These are phyloP conservation scores for Pholis gunnellus DNA, from an alignment of 2,113 vertebrate genomes.

Conservation along the genomic window DNA sequence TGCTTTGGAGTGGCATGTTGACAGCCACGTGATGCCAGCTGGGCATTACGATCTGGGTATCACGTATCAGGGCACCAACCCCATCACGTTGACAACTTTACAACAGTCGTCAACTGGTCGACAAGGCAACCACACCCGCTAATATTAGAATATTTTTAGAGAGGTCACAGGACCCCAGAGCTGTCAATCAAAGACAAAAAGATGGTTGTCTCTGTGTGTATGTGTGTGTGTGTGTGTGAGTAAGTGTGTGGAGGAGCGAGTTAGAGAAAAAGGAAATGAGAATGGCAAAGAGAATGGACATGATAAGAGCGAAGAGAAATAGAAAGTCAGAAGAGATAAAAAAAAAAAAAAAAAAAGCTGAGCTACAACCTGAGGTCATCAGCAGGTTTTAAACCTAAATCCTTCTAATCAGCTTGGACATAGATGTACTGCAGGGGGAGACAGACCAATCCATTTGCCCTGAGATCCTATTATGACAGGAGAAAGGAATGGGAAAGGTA, in stretches of 20 bases:
- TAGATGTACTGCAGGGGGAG: slow-evolving; percentile 35
- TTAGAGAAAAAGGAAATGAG: slow-evolving; percentile 3
- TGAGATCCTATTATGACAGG: slow-evolving; percentile 75
- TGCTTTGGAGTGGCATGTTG: slow-evolving; percentile 51
- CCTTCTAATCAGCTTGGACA: slow-evolving; percentile 70
- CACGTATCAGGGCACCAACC: slow-evolving; percentile 57
- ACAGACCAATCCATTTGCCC: slow-evolving; percentile 67
- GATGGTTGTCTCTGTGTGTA: not conserved
- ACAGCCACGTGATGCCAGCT: slow-evolving; percentile 60
- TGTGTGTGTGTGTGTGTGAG: not conserved
- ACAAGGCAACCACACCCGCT: slow-evolving; percentile 47
- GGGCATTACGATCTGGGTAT: slow-evolving; percentile 52
- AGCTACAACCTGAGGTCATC: slow-evolving; percentile 61
- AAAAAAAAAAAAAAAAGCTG: slow-evolving; percentile 20
- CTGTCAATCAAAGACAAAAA: slow-evolving; percentile 51
- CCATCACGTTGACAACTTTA: slow-evolving; percentile 70
- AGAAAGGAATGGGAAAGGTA: slow-evolving; percentile 57
- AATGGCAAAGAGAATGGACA: slow-evolving; percentile 24
- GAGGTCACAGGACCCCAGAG: slow-evolving; percentile 54
- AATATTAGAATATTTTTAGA: slow-evolving; percentile 68
- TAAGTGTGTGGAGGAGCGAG: not conserved
- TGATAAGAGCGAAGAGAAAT: slow-evolving; percentile 58
- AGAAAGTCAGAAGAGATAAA: slow-evolving; percentile 59
- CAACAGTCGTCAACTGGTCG: slow-evolving; percentile 59
- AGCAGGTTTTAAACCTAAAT: slow-evolving; percentile 69